phyloP scores from a whole-genome alignment of 2,797 vertebrate genomes.

The Myotis pilosus region DNA sequence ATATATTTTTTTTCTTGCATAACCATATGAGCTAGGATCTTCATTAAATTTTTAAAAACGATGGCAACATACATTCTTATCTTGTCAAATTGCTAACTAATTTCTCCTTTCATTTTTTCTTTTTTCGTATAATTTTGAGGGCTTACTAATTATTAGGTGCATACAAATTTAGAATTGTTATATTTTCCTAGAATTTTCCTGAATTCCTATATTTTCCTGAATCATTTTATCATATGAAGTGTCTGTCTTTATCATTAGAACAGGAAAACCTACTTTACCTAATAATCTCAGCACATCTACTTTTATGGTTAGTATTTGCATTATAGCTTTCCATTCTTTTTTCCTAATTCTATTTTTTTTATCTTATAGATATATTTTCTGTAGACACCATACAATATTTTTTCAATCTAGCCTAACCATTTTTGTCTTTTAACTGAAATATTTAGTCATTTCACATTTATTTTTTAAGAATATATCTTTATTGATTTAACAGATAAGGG shows the following conservation, averaged over 20 bases:
- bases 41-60: not conserved
- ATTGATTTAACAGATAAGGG: no score
- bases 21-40: not conserved
- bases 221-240: not conserved
- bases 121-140: not conserved
- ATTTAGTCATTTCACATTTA: not conserved
- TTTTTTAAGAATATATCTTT: no score
- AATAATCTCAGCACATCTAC: not conserved
- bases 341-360: no score
- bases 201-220: not conserved
- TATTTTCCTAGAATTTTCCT: not conserved
- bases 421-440: not conserved
- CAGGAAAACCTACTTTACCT: not conserved
- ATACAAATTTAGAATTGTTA: not conserved
- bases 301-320: not conserved
- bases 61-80: not conserved
- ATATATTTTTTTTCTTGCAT: not conserved
- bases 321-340: no score
- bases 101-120: not conserved
- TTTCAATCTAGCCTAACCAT: not conserved
- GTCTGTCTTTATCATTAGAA: not conserved
- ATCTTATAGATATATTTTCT: not conserved
- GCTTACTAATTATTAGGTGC: not conserved
- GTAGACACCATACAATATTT: not conserved
- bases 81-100: not conserved